A percentile compares a stretch with the other conserved stretches of the same genome.
Evolutionary conservation across 1,140 invertebrate species (phyloP).

Genomic region (Anastrepha obliqua): DNA sequence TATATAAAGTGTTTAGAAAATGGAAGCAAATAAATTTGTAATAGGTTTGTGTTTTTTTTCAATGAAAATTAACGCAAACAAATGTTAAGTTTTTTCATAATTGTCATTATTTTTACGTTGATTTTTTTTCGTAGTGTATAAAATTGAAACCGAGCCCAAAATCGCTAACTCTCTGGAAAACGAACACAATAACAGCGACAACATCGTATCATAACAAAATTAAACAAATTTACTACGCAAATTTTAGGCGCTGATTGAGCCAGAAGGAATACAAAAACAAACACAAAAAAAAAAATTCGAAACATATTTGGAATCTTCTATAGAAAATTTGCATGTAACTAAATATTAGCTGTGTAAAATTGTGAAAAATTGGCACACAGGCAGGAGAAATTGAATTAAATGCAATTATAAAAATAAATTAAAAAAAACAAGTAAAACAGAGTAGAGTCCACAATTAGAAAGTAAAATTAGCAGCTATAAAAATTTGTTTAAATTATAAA

Average conservation of each 20-base stretch:
- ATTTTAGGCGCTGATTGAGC: slow-evolving; percentile 3
- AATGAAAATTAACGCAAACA: slow-evolving; percentile 28
- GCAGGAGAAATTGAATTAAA: background rate
- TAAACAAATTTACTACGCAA: slow-evolving; percentile 21
- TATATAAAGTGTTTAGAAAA: slow-evolving; percentile 23
- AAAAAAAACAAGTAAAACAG: background rate
- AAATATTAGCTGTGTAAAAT: background rate
- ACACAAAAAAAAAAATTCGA: background rate
- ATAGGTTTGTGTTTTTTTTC: slow-evolving; percentile 6
- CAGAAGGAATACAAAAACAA: background rate
- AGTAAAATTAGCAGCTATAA: slow-evolving; percentile 10
- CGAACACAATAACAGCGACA: background rate
- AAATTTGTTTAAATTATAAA: slow-evolving; percentile 18
- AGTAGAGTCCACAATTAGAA: slow-evolving; percentile 29
- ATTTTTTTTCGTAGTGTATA: slow-evolving; percentile 34
- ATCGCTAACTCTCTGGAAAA: background rate
- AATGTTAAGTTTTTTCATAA: slow-evolving; percentile 36
- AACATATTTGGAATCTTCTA: slow-evolving; percentile 20
- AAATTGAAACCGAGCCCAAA: background rate
- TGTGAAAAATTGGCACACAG: background rate
- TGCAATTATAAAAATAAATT: background rate
- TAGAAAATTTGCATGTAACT: slow-evolving; percentile 7
- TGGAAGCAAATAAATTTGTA: slow-evolving; percentile 26
- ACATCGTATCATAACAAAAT: background rate
- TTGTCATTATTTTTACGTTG: slow-evolving; percentile 47